These are phyloP conservation scores for Gracilinanus agilis DNA, from an alignment of 2,113 vertebrate species.

Conservation along the genomic window DNA sequence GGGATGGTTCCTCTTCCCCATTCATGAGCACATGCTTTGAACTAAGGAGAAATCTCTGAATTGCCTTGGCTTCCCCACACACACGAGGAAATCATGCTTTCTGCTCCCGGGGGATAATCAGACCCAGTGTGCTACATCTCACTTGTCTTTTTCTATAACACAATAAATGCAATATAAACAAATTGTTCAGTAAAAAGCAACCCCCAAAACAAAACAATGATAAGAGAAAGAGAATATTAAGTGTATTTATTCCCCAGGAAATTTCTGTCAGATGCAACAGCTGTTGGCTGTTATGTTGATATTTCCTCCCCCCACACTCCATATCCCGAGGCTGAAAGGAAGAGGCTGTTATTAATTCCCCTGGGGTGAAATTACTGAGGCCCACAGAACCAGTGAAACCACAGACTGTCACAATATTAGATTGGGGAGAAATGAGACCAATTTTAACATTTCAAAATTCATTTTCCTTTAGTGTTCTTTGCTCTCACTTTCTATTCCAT, in stretches of 20 bases:
- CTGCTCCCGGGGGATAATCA: not conserved
- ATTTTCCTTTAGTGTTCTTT: constrained; percentile 55
- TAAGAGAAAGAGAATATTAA: constrained; percentile 47
- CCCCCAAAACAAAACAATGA: constrained; percentile 62
- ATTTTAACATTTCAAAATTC: constrained; percentile 56
- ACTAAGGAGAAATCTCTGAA: constrained; percentile 15
- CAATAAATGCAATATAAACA: constrained; percentile 54
- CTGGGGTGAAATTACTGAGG: constrained; percentile 36
- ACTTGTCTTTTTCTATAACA: constrained; percentile 26
- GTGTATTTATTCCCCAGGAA: constrained; percentile 39
- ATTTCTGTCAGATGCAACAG: constrained; percentile 46
- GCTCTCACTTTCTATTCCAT: constrained; percentile 17
- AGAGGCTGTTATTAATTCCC: constrained; percentile 22
- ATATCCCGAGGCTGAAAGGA: constrained; percentile 37
- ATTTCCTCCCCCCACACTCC: not conserved
- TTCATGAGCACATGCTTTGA: constrained; percentile 7
- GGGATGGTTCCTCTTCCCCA: not conserved
- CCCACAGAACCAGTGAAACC: constrained; percentile 17
- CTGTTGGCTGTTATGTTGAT: constrained; percentile 27
- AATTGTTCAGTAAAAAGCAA: constrained; percentile 40
- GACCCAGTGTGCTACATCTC: not conserved
- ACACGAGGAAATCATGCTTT: constrained; percentile 9
- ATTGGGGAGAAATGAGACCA: constrained; percentile 18
- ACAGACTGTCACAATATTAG: constrained; percentile 16
- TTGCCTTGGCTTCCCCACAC: not conserved